A percentile compares a stretch with the other conserved stretches of the same genome.
phyloP scores from a whole-genome alignment of 1,140 invertebrate genomes.

The Antheraea mylitta region DNA sequence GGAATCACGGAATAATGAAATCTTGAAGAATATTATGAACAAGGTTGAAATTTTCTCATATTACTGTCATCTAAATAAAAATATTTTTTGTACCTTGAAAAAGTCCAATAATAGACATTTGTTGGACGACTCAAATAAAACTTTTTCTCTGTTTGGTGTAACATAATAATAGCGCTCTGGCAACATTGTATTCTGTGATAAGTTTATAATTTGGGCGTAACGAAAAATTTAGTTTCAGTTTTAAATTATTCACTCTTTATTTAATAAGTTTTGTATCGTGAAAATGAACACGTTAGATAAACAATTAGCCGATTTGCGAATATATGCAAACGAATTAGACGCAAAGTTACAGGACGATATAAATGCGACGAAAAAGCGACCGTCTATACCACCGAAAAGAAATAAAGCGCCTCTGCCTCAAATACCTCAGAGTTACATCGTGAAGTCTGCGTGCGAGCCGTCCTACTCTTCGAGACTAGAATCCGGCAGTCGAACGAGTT shows the following conservation, averaged over 20 bases:
- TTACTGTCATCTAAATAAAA: too few species aligned
- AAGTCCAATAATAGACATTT: too few species aligned
- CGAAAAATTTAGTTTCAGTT: slow-evolving; percentile 3
- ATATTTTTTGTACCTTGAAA: too few species aligned
- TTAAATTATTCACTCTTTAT: slow-evolving; percentile 4
- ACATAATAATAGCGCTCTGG: too few species aligned
- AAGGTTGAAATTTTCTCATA: too few species aligned
- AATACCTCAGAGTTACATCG: slow-evolving; percentile 79
- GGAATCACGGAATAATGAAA: too few species aligned
- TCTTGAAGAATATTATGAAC: too few species aligned
- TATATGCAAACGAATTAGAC: slow-evolving; percentile 77
- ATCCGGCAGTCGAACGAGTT: slow-evolving; percentile 63
- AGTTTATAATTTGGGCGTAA: slow-evolving; percentile 14
- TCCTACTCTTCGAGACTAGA: slow-evolving; percentile 72
- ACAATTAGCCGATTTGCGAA: slow-evolving; percentile 79
- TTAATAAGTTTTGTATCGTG: slow-evolving; percentile 8
- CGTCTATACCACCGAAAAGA: slow-evolving; percentile 72
- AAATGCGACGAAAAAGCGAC: slow-evolving; percentile 65
- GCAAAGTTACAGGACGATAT: slow-evolving; percentile 77
- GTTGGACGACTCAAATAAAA: too few species aligned
- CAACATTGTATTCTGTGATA: neutral
- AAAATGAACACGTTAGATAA: slow-evolving; percentile 80
- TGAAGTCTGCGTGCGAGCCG: slow-evolving; percentile 72
- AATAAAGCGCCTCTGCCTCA: slow-evolving; percentile 62
- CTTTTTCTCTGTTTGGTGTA: too few species aligned